Percentiles rank a stretch among this genome's conserved stretches.
Evolutionary conservation across 2,888 invertebrate species (phyloP).

Genomic region (Idaea aversata): DNA sequence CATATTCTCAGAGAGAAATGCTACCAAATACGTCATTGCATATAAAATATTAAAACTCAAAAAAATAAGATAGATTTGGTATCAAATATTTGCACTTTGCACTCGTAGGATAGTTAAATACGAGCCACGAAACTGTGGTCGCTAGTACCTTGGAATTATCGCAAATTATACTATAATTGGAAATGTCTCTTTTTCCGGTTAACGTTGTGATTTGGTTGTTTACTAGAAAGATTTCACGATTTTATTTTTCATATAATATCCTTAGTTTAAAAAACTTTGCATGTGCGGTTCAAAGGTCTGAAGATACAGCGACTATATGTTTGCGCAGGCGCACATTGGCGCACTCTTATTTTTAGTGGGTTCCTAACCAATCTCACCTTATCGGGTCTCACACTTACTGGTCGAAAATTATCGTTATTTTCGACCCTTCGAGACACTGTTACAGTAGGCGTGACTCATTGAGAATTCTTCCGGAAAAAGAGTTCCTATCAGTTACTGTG

Average conservation of each 20-base stretch:
- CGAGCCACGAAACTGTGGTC: background rate
- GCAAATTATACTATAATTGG: background rate
- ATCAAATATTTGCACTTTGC: conserved; percentile 55
- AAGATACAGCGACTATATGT: too few species aligned
- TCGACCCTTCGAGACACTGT: too few species aligned
- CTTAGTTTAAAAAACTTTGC: background rate
- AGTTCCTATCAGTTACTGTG: too few species aligned
- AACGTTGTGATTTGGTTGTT: background rate
- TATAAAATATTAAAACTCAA: conserved; percentile 41
- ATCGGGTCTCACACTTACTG: too few species aligned
- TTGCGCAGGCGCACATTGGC: background rate
- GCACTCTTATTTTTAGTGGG: background rate
- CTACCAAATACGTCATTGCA: conserved; percentile 51
- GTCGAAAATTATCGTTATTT: too few species aligned
- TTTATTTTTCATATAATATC: background rate
- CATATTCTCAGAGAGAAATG: conserved; percentile 21
- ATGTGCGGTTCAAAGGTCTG: too few species aligned
- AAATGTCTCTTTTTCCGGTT: background rate
- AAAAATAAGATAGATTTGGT: conserved; percentile 52
- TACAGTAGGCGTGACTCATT: too few species aligned
- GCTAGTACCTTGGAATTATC: background rate
- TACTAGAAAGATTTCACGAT: background rate
- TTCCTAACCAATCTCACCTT: too few species aligned
- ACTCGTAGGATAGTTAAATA: conserved; percentile 53
- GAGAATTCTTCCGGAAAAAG: too few species aligned